These are phyloP conservation scores for Agonopterix heracliana DNA, from an alignment of 2,888 invertebrate genomes.

Conservation along the genomic window DNA sequence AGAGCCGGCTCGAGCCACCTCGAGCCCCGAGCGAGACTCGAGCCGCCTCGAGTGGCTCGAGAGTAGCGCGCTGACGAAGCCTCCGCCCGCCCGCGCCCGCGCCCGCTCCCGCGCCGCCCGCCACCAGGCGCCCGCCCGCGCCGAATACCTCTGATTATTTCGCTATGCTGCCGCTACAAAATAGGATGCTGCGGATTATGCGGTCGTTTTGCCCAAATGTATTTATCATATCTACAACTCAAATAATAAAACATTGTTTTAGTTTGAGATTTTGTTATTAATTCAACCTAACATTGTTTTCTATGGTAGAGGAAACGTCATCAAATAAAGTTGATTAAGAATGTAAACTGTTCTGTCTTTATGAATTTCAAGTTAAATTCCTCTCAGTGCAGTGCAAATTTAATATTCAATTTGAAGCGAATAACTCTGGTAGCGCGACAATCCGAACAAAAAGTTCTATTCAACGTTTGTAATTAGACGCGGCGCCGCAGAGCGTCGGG, in stretches of 20 bases:
- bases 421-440: conserved; percentile 55
- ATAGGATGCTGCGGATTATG: conserved; percentile 47
- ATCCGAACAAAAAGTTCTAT: conserved; percentile 59
- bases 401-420: conserved; percentile 59
- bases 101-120: conserved; percentile 10
- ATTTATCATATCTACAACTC: not conserved
- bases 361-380: conserved; percentile 20
- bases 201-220: not conserved
- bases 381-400: conserved; percentile 28
- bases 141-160: conserved; percentile 61
- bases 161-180: conserved; percentile 51
- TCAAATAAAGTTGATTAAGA: conserved; percentile 2
- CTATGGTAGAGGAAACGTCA: not conserved
- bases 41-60: conserved; percentile 57
- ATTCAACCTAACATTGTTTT: too few species aligned
- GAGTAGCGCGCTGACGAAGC: conserved; percentile 28
- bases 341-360: conserved; percentile 37
- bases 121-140: not conserved
- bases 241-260: not conserved
- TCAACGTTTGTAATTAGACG: conserved; percentile 64
- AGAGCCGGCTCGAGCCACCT: conserved; percentile 39
- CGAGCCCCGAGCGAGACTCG: conserved; percentile 44
- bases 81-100: conserved; percentile 9
- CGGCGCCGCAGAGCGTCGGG: conserved; percentile 37
- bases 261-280: too few species aligned